phyloP scores from a whole-genome alignment of 2,888 invertebrate species.

The Reticulitermes lucifugus region DNA sequence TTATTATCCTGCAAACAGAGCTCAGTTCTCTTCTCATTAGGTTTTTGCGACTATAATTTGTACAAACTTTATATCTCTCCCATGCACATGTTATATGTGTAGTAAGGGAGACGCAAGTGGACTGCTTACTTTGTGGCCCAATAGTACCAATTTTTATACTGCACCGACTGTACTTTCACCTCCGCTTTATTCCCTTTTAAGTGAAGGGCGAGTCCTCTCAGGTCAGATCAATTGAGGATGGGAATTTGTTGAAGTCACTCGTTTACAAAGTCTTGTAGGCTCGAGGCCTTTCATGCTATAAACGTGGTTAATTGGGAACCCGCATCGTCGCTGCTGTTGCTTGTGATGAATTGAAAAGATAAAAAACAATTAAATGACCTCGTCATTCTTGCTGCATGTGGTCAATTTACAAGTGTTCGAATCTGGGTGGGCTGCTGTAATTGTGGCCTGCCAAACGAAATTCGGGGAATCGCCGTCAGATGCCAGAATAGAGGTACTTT shows the following conservation, averaged over 20 bases:
- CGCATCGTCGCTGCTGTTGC: slow-evolving; percentile 14
- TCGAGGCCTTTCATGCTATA: not conserved
- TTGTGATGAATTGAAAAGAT: slow-evolving; percentile 2
- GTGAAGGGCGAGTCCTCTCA: slow-evolving; percentile 9
- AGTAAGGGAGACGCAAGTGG: no score
- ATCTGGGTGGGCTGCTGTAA: slow-evolving; percentile 15
- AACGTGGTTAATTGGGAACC: not conserved
- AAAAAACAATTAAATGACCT: not conserved
- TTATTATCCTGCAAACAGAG: no score
- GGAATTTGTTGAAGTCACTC: not conserved
- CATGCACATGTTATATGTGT: no score
- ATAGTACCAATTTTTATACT: not conserved
- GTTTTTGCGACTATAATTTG: no score
- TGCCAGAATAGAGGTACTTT: not conserved
- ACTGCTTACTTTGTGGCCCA: no score
- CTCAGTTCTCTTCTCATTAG: no score
- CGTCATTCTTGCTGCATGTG: slow-evolving; percentile 7
- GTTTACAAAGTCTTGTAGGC: not conserved
- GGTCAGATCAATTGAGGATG: slow-evolving; percentile 25
- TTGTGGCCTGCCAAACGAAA: not conserved
- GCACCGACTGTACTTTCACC: slow-evolving; percentile 19
- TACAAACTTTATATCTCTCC: no score
- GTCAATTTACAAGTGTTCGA: slow-evolving; percentile 4
- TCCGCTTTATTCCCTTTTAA: not conserved
- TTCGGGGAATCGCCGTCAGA: slow-evolving; percentile 5